A percentile compares a stretch with the other conserved stretches of the same genome.
Evolutionary conservation across 2,113 vertebrate genomes (phyloP).

Genomic region (Calyptomena viridis): DNA sequence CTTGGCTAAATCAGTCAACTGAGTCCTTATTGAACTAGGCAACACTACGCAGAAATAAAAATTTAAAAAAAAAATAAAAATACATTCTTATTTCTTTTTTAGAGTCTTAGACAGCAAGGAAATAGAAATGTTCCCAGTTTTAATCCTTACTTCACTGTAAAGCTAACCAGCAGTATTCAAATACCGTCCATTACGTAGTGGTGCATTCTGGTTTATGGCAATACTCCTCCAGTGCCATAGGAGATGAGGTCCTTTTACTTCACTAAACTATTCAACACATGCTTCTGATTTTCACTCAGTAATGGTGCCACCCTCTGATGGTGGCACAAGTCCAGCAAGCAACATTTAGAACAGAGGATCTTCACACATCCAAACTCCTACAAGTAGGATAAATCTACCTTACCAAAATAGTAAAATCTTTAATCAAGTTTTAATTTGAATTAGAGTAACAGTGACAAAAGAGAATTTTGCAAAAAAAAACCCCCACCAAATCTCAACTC

Average conservation of each 20-base stretch:
- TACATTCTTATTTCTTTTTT: neutral
- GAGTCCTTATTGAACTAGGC: conserved; percentile 8
- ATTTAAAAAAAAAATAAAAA: neutral
- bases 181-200: neutral
- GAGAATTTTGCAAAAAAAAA: neutral
- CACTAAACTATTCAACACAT: neutral
- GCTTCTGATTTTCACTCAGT: neutral
- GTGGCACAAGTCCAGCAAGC: neutral
- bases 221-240: neutral
- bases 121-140: neutral
- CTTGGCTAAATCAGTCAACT: neutral
- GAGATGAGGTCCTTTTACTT: neutral
- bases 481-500: neutral
- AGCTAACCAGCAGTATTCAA: neutral
- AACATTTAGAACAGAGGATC: neutral
- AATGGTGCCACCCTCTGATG: neutral
- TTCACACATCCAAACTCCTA: neutral
- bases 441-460: neutral
- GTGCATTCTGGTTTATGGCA: neutral
- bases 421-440: neutral
- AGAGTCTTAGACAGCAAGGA: neutral
- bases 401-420: neutral
- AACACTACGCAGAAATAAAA: neutral
- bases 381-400: neutral
- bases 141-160: neutral